A percentile compares a stretch with the other conserved stretches of the same genome.
Conservation (phyloP, 2,797 vertebrate species). For the Halcyon smyrnensis region DNA sequence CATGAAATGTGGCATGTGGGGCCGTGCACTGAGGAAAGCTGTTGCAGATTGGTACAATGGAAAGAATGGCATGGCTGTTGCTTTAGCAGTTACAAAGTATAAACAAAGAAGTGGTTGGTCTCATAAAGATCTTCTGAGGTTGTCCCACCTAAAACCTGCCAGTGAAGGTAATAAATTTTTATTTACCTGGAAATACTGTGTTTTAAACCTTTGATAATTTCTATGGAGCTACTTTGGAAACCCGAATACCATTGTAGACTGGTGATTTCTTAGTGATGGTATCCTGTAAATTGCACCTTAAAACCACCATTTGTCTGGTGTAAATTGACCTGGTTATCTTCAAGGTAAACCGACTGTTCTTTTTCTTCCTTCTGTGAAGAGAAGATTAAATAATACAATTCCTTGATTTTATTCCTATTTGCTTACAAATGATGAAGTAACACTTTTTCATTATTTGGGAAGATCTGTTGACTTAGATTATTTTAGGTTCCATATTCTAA, state of each 20-base stretch:
- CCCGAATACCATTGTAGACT: neutral
- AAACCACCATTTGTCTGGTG: accelerated
- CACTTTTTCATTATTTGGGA: neutral
- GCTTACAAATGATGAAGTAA: neutral
- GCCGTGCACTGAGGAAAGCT: slow-evolving; percentile 91
- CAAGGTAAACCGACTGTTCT: neutral
- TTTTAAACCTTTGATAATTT: neutral
- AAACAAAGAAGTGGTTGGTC: slow-evolving; percentile 94
- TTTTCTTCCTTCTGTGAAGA: neutral
- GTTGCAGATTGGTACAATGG: slow-evolving; percentile 94
- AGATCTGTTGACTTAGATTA: neutral
- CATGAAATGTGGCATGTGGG: slow-evolving; percentile 96
- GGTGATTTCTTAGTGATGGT: neutral
- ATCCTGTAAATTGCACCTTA: neutral
- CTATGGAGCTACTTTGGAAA: neutral
- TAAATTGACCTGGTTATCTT: neutral
- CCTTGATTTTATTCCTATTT: neutral
- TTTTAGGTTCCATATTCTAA: neutral
- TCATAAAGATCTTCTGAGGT: slow-evolving; percentile 92
- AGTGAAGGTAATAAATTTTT: slow-evolving; percentile 85
- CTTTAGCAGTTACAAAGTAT: slow-evolving; percentile 89
- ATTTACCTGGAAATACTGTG: slow-evolving; percentile 22
- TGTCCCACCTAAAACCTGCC: slow-evolving; percentile 93
- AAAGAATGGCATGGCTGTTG: slow-evolving; percentile 88
- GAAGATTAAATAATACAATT: neutral